Conservation (phyloP, 2,113 vertebrate genomes). For the Mormyrus iriodes region DNA sequence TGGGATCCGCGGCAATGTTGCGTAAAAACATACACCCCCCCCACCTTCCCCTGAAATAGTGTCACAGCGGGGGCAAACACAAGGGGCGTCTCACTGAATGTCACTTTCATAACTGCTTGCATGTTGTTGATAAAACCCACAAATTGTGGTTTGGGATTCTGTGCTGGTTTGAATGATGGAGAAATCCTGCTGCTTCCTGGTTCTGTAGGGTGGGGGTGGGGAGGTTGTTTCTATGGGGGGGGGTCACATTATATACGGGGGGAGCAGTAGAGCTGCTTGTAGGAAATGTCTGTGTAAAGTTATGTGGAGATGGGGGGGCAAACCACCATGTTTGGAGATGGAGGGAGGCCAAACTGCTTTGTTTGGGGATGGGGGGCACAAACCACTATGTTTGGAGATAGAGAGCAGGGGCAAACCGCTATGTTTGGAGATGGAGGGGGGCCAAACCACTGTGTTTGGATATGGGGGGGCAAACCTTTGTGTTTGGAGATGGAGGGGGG, state of each 20-base stretch:
- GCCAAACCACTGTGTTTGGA: no score
- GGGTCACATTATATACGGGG: neutral
- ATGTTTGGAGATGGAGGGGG: neutral
- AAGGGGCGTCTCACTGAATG: neutral
- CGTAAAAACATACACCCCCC: neutral
- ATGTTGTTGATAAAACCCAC: neutral
- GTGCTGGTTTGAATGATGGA: neutral
- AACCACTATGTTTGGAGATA: neutral
- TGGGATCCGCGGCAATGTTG: neutral
- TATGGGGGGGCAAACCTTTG: neutral
- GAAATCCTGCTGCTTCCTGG: neutral
- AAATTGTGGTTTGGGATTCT: neutral
- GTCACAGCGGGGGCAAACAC: neutral
- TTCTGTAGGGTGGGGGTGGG: neutral
- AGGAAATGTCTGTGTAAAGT: no score
- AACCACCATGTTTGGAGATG: no score
- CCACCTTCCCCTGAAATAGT: neutral
- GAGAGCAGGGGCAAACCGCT: neutral
- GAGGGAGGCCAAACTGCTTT: neutral
- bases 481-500: neutral
- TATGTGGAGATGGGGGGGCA: no score
- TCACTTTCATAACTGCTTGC: neutral
- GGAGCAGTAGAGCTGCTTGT: no score
- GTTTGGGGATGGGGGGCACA: neutral
- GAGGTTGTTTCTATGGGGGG: neutral